Conservation (phyloP, 2,113 vertebrate genomes). For the Enhydra lutris region DNA sequence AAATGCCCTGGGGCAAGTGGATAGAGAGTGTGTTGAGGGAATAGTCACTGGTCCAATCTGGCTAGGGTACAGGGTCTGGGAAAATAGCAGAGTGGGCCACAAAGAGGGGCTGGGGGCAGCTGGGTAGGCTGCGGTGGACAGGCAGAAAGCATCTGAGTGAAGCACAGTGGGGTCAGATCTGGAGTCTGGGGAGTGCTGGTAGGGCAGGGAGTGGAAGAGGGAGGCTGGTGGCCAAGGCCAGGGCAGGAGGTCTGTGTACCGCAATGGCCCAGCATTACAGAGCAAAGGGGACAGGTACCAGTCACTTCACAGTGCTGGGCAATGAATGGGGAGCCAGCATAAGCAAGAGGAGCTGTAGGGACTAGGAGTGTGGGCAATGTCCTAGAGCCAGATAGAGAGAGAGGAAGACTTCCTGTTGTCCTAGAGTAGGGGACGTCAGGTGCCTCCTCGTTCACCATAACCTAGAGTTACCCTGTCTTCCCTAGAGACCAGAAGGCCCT, state of each 20-base stretch:
- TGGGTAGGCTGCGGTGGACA: neutral
- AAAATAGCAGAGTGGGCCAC: neutral
- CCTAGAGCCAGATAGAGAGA: neutral
- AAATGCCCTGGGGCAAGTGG: neutral
- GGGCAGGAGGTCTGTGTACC: neutral
- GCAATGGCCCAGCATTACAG: neutral
- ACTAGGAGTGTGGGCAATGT: neutral
- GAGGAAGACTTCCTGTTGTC: neutral
- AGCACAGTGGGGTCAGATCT: neutral
- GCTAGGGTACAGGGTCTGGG: neutral
- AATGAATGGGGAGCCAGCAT: neutral
- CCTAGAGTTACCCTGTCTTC: neutral
- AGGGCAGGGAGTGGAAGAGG: neutral
- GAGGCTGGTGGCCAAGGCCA: neutral
- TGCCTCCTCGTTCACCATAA: neutral
- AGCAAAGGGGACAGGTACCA: neutral
- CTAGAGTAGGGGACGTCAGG: neutral
- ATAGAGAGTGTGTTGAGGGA: neutral
- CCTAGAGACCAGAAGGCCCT: conserved; percentile 51
- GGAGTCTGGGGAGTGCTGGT: neutral
- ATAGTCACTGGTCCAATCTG: fast-evolving
- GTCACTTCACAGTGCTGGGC: neutral
- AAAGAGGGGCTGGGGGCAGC: neutral
- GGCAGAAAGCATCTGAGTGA: neutral
- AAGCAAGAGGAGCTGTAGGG: neutral